These are phyloP conservation scores for Clistopyga incitator DNA, from an alignment of 2,888 invertebrate species.

Conservation along the genomic window DNA sequence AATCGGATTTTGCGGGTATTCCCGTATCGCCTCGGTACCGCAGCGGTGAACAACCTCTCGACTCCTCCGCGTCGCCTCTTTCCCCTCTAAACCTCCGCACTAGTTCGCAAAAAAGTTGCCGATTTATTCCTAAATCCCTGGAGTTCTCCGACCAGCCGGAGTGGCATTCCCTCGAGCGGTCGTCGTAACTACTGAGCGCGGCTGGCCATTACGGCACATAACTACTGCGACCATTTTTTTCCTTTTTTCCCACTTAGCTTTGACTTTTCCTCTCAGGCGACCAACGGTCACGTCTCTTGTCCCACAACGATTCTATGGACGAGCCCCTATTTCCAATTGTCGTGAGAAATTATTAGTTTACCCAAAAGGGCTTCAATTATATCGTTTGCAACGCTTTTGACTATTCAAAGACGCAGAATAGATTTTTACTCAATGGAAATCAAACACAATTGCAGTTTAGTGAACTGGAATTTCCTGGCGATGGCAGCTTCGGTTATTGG, in stretches of 20 bases:
- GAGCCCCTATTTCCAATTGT: neutral
- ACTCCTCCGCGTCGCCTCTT: slow-evolving; percentile 40
- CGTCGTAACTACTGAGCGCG: slow-evolving; percentile 57
- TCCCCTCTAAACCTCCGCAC: neutral
- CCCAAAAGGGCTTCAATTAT: neutral
- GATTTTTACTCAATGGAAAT: neutral
- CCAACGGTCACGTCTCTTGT: slow-evolving; percentile 39
- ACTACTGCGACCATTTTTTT: slow-evolving; percentile 42
- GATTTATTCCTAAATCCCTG: slow-evolving; percentile 65
- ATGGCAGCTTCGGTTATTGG: neutral
- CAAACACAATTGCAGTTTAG: neutral
- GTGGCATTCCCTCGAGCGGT: neutral
- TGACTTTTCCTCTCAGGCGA: slow-evolving; percentile 28
- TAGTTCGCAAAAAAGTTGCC: slow-evolving; percentile 63
- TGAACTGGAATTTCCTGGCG: no score
- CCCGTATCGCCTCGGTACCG: slow-evolving; percentile 59
- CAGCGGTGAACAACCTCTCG: slow-evolving; percentile 39
- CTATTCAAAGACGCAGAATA: neutral
- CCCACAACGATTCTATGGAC: neutral
- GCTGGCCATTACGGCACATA: slow-evolving; percentile 63
- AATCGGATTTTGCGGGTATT: slow-evolving; percentile 67
- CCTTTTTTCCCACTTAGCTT: slow-evolving; percentile 6
- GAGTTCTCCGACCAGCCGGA: slow-evolving; percentile 43
- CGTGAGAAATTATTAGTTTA: slow-evolving; percentile 39
- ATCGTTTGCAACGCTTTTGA: neutral